phyloP scores from a whole-genome alignment of 1,140 invertebrate species.

The Caenorhabditis remanei region DNA sequence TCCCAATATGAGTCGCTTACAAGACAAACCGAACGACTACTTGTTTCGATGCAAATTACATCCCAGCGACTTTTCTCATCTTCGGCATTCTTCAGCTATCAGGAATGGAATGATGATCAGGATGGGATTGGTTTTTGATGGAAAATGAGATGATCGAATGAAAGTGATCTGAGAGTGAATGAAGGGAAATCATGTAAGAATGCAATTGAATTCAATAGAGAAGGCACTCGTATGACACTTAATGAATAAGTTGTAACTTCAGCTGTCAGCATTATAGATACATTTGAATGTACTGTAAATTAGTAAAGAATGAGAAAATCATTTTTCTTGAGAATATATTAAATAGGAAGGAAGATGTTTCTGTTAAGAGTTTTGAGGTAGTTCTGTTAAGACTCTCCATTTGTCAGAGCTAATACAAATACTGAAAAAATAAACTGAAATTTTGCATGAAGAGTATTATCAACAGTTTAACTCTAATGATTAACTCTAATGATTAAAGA shows the following conservation, averaged over 20 bases:
- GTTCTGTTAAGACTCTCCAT: too few relatives aligned
- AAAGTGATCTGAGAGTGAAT: constrained; percentile 35
- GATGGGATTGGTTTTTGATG: constrained; percentile 49
- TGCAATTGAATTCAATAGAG: constrained; percentile 14
- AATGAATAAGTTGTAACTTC: constrained; percentile 23
- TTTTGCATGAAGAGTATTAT: too few relatives aligned
- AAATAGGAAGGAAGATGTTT: too few relatives aligned
- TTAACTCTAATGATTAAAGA: background rate
- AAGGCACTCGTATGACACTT: constrained; percentile 19
- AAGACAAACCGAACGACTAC: background rate
- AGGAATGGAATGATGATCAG: constrained; percentile 29
- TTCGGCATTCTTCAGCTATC: background rate
- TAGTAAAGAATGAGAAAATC: too few relatives aligned
- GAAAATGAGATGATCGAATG: background rate
- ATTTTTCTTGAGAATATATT: too few relatives aligned
- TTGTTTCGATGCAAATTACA: constrained; percentile 54
- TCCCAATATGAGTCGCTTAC: constrained; percentile 19
- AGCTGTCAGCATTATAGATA: background rate
- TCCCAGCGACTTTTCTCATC: background rate
- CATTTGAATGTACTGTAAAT: background rate
- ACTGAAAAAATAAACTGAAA: too few relatives aligned
- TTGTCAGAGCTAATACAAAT: too few relatives aligned
- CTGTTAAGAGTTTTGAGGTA: too few relatives aligned
- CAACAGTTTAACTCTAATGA: too few relatives aligned
- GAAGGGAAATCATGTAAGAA: background rate